Percentiles rank a stretch among this genome's conserved stretches.
Conservation (phyloP, 2,888 invertebrate species). For the Agrypnus murinus region DNA sequence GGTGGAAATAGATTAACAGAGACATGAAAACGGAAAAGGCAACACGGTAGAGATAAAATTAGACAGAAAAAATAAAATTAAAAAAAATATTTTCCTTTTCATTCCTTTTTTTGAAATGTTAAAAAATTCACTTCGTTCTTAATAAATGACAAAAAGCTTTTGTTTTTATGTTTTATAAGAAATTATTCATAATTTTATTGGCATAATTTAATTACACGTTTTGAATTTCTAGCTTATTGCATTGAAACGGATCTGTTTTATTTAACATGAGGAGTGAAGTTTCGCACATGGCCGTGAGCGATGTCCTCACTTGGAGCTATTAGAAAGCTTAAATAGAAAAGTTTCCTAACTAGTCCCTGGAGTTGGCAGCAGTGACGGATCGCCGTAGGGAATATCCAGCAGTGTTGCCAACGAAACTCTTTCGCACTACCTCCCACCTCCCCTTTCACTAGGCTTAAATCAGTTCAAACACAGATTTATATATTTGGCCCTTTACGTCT, state of each 20-base stretch:
- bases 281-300: constrained; percentile 44
- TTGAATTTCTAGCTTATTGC: constrained; percentile 37
- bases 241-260: constrained; percentile 25
- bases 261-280: constrained; percentile 33
- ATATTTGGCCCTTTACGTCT: constrained; percentile 33
- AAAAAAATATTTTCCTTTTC: no score
- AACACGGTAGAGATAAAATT: no score
- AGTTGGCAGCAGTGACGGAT: constrained; percentile 60
- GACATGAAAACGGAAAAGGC: no score
- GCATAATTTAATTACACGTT: no score
- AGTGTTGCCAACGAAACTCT: constrained; percentile 53
- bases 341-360: constrained; percentile 57
- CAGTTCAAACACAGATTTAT: constrained; percentile 41
- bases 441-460: constrained; percentile 33
- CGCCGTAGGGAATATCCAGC: constrained; percentile 55
- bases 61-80: no score
- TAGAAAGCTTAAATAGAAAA: constrained; percentile 59
- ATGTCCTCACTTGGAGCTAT: constrained; percentile 52
- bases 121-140: no score
- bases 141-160: no score
- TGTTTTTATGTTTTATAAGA: no score
- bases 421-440: constrained; percentile 30
- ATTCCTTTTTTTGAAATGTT: no score
- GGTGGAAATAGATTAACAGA: no score
- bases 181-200: no score